phyloP scores from a whole-genome alignment of 2,113 vertebrate genomes.

The Phylloscopus whistleri region DNA sequence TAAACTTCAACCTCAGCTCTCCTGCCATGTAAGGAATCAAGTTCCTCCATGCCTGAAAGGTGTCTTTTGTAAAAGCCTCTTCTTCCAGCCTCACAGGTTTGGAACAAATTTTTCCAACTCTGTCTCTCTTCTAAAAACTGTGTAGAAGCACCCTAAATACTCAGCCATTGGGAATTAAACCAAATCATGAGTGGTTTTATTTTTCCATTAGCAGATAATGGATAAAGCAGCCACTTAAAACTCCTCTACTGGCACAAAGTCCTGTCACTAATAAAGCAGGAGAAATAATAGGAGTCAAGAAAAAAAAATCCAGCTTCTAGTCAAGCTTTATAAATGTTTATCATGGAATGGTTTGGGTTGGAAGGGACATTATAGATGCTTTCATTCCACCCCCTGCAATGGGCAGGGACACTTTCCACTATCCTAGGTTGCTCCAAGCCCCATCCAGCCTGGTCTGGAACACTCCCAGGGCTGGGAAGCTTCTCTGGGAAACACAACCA shows the following conservation, averaged over 20 bases:
- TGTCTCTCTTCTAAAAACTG: not conserved
- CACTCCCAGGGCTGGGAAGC: not conserved
- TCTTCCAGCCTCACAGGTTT: accelerated
- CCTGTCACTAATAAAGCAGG: not conserved
- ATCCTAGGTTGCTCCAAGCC: not conserved
- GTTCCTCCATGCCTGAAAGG: not conserved
- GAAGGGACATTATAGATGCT: not conserved
- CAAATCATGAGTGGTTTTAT: not conserved
- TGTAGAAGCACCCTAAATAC: not conserved
- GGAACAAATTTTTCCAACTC: not conserved
- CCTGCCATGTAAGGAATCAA: not conserved
- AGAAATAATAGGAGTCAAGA: not conserved
- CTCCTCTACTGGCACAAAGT: not conserved
- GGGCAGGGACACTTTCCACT: not conserved
- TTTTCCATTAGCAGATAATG: not conserved
- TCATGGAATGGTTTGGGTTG: not conserved
- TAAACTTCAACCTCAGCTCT: not conserved
- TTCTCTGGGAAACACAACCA: not conserved
- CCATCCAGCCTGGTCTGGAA: not conserved
- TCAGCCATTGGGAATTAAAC: not conserved
- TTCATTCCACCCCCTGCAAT: not conserved
- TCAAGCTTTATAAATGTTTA: not conserved
- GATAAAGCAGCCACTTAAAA: not conserved
- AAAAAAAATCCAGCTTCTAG: not conserved
- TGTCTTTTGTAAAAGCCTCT: not conserved